Conservation (phyloP, 2,113 vertebrate species). For the Telmatochromis sp. region DNA sequence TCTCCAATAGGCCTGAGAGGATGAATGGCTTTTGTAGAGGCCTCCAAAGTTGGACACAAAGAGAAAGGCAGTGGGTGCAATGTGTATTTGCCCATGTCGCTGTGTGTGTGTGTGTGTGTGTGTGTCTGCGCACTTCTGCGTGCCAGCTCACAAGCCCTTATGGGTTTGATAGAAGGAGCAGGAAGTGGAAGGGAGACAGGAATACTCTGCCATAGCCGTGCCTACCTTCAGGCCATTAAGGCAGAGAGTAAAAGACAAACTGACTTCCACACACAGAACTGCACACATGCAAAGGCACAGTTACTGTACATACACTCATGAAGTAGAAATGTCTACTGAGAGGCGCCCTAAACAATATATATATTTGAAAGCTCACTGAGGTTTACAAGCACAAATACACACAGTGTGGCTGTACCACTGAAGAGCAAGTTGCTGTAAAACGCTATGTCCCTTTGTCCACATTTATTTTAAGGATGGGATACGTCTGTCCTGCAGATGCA, state of each 20-base stretch:
- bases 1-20: constrained; percentile 52
- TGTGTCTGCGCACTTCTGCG: not conserved
- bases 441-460: not conserved
- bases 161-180: constrained; percentile 34
- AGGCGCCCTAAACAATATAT: not conserved
- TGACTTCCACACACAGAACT: not conserved
- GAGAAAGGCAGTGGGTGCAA: constrained; percentile 19
- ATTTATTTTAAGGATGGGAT: not conserved
- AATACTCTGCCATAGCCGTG: constrained; percentile 17
- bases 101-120: not conserved
- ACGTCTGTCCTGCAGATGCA: not conserved
- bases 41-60: constrained; percentile 54
- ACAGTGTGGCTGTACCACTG: not conserved
- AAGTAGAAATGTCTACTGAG: not conserved
- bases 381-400: not conserved
- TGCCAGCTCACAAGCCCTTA: constrained; percentile 17
- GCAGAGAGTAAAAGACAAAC: not conserved
- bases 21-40: constrained; percentile 66
- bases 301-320: not conserved
- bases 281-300: not conserved
- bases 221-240: constrained; percentile 32
- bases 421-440: not conserved
- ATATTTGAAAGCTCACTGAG: not conserved
- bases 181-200: constrained; percentile 41
- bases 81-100: not conserved